Evolutionary conservation across 35 echinoderm and acorn worm genomes (phyloP), one percentile per base, ranked within the genome.

Genomic region (Holothuria glaberrima): DNA sequence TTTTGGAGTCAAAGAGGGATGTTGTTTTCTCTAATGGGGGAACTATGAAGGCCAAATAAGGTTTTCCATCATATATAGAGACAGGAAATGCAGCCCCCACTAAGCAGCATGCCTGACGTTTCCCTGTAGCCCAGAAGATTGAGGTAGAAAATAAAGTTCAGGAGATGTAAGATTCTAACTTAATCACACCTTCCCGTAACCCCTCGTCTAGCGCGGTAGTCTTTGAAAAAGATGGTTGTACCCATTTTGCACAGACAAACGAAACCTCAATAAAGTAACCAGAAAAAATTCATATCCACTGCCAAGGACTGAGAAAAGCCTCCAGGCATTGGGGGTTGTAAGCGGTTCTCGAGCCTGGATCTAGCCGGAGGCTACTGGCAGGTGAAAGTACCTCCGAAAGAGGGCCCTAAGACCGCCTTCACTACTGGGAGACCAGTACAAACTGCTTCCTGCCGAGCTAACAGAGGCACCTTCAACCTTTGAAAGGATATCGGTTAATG

Each of bases 401-500:
- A 91, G 36, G 58, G 56, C 29, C 45, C 74, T 0, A 91, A 91
- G 32, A 91, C 89, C 6, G 89, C 89, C 0, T 91, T 91, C 28
- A 91, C 66, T 32, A 91, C 89, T 33, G 46, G 74, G 12, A 30
- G 74, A 25, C 17, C 58, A 91, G 30, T 91, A 82, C 27, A 25
- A 90, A 27, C 48, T 59, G 0, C 60, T 95, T 84, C 89, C 89
- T 0, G 88, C 92, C 83, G 89, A 90, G 13, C 62, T 95, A 75
- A 69, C 70, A 7, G 89, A 88, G 31, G 93, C 93, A 24, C 94
- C 94, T 4, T 74, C 90, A 12, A 95, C 94, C 0, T 92, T 95
- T 67, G 76, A 95, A 63, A 20, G 94, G n/a, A 61, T 95, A 5
- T 92, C 82, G 89, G 83, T 92, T 24, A 21, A 19, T 14, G 60